These are phyloP conservation scores for Drosophila insularis DNA, from an alignment of 1,140 invertebrate species.

Conservation along the genomic window DNA sequence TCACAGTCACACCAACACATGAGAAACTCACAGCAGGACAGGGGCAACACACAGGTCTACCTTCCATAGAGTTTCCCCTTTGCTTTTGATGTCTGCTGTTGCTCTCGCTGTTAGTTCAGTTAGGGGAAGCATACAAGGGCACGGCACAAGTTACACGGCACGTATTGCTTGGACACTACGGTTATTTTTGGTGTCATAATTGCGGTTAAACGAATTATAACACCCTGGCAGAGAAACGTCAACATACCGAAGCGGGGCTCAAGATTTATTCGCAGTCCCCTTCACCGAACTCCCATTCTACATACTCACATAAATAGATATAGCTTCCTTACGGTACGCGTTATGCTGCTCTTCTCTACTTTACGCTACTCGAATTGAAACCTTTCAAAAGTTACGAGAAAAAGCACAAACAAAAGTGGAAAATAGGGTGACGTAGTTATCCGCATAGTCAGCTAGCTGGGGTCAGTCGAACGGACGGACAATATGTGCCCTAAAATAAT, in stretches of 20 bases:
- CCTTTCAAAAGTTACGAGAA: constrained; percentile 49
- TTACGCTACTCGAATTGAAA: constrained; percentile 22
- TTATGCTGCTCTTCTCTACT: too few relatives aligned
- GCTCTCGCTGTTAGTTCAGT: constrained; percentile 2
- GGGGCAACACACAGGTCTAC: constrained; percentile 34
- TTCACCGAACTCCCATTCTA: background rate
- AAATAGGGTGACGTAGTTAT: constrained; percentile 48
- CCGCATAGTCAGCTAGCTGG: constrained; percentile 4
- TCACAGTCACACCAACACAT: background rate
- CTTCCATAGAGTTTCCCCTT: constrained; percentile 20
- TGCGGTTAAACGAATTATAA: constrained; percentile 81
- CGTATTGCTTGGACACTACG: constrained; percentile 24
- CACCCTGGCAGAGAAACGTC: constrained; percentile 44
- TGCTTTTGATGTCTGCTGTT: background rate
- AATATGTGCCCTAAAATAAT: constrained; percentile 57
- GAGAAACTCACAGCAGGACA: constrained; percentile 55
- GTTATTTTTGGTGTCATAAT: constrained; percentile 72
- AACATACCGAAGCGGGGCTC: constrained; percentile 37
- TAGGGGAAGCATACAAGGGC: constrained; percentile 33
- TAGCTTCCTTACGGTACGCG: constrained; percentile 23
- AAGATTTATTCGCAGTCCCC: constrained; percentile 44
- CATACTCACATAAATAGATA: background rate
- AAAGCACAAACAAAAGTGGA: constrained; percentile 37
- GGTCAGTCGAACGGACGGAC: constrained; percentile 2
- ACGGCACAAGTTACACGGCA: constrained; percentile 49